Evolutionary conservation across 2,888 invertebrate species (phyloP), one percentile per base, ranked within the genome.

Genomic region (Tiliacea aurago): DNA sequence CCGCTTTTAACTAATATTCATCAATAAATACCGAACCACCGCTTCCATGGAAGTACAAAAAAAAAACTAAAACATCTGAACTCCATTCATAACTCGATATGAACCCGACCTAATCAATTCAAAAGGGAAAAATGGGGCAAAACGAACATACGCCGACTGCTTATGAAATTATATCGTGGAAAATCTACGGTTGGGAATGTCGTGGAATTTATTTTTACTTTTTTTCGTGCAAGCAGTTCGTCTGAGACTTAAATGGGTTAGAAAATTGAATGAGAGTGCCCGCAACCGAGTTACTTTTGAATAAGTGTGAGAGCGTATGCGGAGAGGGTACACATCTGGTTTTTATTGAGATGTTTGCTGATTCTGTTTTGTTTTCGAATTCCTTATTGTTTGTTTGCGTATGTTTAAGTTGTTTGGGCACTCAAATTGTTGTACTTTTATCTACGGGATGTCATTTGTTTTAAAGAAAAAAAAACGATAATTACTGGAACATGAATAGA

Each of bases 181-280:
- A 95, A 95, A 94, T 94, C 93, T 92, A 93, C 94, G 92, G 92
- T 90, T 88, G 80, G 85, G 77, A 88, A 92, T 91, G 91, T 91
- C 88, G 92, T 90, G 87, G 90, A 91, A 92, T 93, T 64, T 92
- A 93, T 93, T 90, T 84, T 89, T 89, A 64, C 64, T 88, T 84
- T 80, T 90, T 91, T 91, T 92, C 85, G 88, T 89, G 90, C 92
- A 91, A 91, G 91, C 92, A 92, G 92, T 93, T 89, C 93, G 95
- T 95, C 95, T 95, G 95, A 93, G 94, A 93, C 93, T 95, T 94
- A 96, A 96, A 96, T 96, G 96, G 96, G 96, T 96, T 96, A 96
- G 96, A 96, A 96, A 96, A 96, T 96, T 95, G 95, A 95, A 95
- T 96, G 94, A 95, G 90, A 91, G 89, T 92, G 91, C 91, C 91